Evolutionary conservation across 2,888 invertebrate species (phyloP), one percentile per base, ranked within the genome.

Genomic region (Idaea biselata): DNA sequence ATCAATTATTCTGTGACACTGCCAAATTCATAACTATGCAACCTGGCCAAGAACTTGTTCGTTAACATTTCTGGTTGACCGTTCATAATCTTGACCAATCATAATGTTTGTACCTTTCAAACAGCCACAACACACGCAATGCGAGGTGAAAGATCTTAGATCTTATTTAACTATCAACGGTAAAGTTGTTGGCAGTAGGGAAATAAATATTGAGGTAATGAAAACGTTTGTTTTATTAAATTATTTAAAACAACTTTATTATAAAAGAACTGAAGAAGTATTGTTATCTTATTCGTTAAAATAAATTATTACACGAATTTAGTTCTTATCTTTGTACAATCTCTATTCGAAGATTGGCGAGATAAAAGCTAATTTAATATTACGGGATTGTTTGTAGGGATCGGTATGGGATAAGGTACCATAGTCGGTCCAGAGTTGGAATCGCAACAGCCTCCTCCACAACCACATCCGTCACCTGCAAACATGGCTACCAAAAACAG

Each of bases 401-500:
- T 60, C 1, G 80, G 81, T 16, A 73, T 77, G 32, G 72, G 73
- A n/a, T 56, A 56, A 8, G 56, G 56, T 14, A 56, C 14, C 14
- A 56, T 56, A 18, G 56, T 18, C 18, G 3, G 18, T 11, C 55
- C 54, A 16, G 67, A 60, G 55, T 71, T 65, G 56, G 80, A 73
- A 44, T 71, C 63, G 18, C 74, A 73, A 44, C 79, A 74, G n/a
- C 74, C 70, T 56, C 72, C 62, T 55, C 72, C 65, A 8, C 70
- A 62, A n/a, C 60, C 61, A 11, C 44, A 44, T 1, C 76, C 73
- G 32, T 78, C 73, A 58, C 80, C 72, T 17, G 70, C 74, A 5
- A 85, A 68, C 62, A 87, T 68, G 3, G 79, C 72, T 44, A 86
- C 64, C 58, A 87, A 58, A 58, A 87, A 60, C 57, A 86, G 68